Conservation (phyloP, 1,140 invertebrate species). For the Macrobrachium nipponense region DNA sequence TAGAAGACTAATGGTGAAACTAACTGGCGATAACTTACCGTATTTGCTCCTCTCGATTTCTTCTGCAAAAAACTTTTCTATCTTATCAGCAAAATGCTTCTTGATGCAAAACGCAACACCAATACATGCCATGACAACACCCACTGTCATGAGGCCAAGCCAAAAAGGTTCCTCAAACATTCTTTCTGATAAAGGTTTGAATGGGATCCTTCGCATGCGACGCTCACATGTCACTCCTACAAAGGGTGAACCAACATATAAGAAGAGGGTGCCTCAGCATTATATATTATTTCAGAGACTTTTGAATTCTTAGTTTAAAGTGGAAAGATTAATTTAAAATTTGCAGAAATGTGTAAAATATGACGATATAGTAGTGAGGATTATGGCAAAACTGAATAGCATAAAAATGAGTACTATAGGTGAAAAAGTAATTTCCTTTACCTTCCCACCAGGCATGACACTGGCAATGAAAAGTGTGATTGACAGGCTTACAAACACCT, state of each 20-base stretch:
- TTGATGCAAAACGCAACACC: conserved; percentile 84
- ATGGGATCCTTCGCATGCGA: conserved; percentile 76
- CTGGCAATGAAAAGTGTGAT: conserved; percentile 75
- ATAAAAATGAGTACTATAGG: too few species aligned
- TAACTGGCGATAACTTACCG: conserved; percentile 36
- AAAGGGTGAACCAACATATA: not conserved
- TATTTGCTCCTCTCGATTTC: conserved; percentile 70
- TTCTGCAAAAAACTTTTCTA: conserved; percentile 83
- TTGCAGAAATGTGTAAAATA: too few species aligned
- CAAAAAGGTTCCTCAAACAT: conserved; percentile 88
- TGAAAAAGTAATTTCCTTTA: conserved; percentile 52
- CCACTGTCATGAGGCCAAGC: conserved; percentile 83
- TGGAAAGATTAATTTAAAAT: too few species aligned
- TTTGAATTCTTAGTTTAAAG: too few species aligned
- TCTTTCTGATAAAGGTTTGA: conserved; percentile 77
- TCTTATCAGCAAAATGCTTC: conserved; percentile 84
- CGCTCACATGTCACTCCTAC: conserved; percentile 74
- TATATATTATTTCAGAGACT: too few species aligned
- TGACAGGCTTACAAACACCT: conserved; percentile 74
- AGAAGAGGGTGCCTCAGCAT: not conserved
- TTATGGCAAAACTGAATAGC: too few species aligned
- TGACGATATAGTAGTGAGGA: not conserved
- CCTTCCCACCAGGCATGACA: conserved; percentile 82
- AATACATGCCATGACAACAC: conserved; percentile 79
- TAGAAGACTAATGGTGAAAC: not conserved